Evolutionary conservation across 2,888 invertebrate genomes (phyloP).

Genomic region (Cenopis cana): DNA sequence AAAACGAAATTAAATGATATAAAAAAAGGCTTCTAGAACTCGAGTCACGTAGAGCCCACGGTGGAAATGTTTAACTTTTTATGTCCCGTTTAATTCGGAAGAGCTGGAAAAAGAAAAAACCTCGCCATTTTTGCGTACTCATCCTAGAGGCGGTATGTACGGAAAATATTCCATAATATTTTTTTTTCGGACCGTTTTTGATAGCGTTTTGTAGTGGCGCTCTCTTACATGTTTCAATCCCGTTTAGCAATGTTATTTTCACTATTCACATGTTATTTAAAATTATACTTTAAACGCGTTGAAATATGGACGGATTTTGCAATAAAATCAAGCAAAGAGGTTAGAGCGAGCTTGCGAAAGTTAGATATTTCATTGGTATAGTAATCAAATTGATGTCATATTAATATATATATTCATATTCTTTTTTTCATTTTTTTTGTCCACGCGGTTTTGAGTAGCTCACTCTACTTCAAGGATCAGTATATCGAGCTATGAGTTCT

Average conservation of each 20-base stretch:
- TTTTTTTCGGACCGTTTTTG: conserved; percentile 24
- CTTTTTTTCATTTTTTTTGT: too few relatives aligned
- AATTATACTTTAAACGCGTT: not conserved
- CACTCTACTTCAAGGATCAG: not conserved
- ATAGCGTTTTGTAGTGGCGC: conserved; percentile 28
- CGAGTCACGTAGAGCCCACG: conserved; percentile 36
- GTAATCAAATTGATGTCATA: conserved; percentile 31
- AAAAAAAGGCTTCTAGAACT: conserved; percentile 23
- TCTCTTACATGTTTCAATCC: conserved; percentile 9
- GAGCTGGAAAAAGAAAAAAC: conserved; percentile 24
- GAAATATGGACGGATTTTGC: not conserved
- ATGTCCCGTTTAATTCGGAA: conserved; percentile 33
- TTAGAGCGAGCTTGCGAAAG: not conserved
- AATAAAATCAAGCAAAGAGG: not conserved
- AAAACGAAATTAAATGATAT: conserved; percentile 35
- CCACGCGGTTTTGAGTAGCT: conserved; percentile 22
- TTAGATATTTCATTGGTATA: not conserved
- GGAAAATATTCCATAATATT: conserved; percentile 28
- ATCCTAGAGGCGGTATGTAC: conserved; percentile 14
- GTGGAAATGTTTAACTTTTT: conserved; percentile 43
- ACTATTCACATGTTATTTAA: not conserved
- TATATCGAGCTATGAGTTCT: not conserved
- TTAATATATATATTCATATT: too few relatives aligned
- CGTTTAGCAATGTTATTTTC: not conserved
- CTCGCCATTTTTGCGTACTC: conserved; percentile 32